Percentiles rank a stretch among this genome's conserved stretches.
These are phyloP conservation scores for Anguilla rostrata DNA, from an alignment of 2,113 vertebrate species.

Conservation along the genomic window DNA sequence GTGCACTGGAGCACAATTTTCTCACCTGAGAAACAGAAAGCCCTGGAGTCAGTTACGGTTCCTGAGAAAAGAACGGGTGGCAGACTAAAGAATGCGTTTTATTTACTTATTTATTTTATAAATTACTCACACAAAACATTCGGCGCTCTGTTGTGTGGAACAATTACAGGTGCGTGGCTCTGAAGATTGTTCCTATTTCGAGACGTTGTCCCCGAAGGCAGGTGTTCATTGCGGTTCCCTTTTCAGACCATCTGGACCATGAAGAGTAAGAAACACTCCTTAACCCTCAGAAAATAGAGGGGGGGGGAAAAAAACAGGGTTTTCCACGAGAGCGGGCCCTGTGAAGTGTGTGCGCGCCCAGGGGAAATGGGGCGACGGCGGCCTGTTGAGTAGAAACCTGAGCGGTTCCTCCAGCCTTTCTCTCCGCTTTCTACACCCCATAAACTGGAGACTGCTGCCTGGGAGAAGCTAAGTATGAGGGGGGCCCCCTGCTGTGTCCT, in stretches of 20 bases:
- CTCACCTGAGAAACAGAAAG: neutral
- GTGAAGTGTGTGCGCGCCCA: slow-evolving; percentile 19
- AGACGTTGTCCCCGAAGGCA: neutral
- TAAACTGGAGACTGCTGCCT: neutral
- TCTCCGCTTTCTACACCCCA: slow-evolving; percentile 29
- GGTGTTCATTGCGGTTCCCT: neutral
- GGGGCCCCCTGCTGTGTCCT: neutral
- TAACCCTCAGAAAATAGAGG: neutral
- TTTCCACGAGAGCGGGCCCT: neutral
- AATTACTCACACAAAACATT: neutral
- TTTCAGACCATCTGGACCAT: neutral
- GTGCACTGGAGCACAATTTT: neutral
- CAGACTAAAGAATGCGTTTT: neutral
- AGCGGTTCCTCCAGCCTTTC: slow-evolving; percentile 38
- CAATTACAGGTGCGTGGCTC: neutral
- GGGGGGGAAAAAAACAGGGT: neutral
- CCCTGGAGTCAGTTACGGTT: neutral
- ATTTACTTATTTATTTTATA: neutral
- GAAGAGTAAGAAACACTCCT: slow-evolving; percentile 2
- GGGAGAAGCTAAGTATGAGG: neutral
- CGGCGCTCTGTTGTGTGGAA: neutral
- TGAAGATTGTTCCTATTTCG: neutral
- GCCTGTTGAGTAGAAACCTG: slow-evolving; percentile 50
- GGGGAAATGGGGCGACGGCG: slow-evolving; percentile 24
- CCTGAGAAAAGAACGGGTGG: neutral